Percentiles rank a stretch among this genome's conserved stretches.
These are phyloP conservation scores for Drosophila repleta DNA, from an alignment of 1,140 invertebrate genomes.

Conservation along the genomic window DNA sequence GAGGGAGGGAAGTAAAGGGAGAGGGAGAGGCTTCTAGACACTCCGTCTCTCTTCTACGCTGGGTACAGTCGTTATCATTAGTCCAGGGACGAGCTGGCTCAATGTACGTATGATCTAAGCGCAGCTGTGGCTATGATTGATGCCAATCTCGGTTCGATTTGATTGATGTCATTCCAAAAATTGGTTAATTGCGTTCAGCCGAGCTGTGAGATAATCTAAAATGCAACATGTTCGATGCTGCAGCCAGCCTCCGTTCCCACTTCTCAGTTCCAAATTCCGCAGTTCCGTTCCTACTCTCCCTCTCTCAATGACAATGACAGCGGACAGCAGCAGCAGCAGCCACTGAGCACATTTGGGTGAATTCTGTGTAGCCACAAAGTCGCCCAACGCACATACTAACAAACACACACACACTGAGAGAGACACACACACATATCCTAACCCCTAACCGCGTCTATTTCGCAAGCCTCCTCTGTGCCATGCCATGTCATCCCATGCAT, in stretches of 20 bases:
- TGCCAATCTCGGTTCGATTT: conserved; percentile 4
- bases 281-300: neutral
- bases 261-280: neutral
- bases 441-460: neutral
- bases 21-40: neutral
- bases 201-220: neutral
- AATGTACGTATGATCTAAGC: no score
- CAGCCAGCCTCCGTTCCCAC: no score
- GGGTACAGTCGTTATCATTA: neutral
- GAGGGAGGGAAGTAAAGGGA: neutral
- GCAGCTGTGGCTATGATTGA: neutral
- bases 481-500: neutral
- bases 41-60: no score
- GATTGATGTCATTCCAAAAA: conserved; percentile 1
- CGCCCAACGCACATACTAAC: conserved; percentile 26
- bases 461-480: neutral
- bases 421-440: neutral
- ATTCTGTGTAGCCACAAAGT: conserved; percentile 55
- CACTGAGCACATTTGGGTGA: conserved; percentile 45
- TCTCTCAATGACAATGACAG: conserved; percentile 15
- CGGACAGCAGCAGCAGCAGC: conserved; percentile 10
- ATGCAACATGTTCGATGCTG: conserved; percentile 21
- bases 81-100: neutral
- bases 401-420: conserved; percentile 2
- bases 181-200: conserved; percentile 5